These are phyloP conservation scores for Limnephilus auricula DNA, from an alignment of 2,888 invertebrate species.

Conservation along the genomic window DNA sequence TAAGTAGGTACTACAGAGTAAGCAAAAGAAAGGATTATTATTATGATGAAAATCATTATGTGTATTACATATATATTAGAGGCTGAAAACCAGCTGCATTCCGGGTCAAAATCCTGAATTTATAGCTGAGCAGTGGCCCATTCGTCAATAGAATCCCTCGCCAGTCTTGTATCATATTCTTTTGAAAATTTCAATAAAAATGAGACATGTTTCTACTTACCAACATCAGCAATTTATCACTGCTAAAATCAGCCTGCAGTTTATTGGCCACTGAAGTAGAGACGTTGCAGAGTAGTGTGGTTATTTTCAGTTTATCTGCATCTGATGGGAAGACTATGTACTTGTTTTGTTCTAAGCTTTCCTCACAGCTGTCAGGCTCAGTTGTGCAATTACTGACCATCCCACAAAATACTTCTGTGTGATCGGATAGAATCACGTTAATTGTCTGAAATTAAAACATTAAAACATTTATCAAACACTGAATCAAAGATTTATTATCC, in stretches of 20 bases:
- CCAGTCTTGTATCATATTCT: too few species aligned
- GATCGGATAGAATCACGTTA: conserved; percentile 71
- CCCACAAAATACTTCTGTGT: conserved; percentile 71
- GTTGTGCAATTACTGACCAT: conserved; percentile 67
- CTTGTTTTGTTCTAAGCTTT: conserved; percentile 44
- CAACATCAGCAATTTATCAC: conserved; percentile 56
- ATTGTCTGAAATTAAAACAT: conserved; percentile 70
- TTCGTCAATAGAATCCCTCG: too few species aligned
- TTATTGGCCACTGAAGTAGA: conserved; percentile 53
- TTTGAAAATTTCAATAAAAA: too few species aligned
- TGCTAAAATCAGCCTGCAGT: conserved; percentile 54
- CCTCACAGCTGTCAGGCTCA: conserved; percentile 39
- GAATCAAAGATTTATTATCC: background rate
- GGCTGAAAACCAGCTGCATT: too few species aligned
- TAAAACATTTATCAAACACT: background rate
- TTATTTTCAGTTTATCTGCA: conserved; percentile 48
- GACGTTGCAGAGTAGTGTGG: conserved; percentile 56
- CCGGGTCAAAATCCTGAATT: too few species aligned
- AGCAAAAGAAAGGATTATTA: too few species aligned
- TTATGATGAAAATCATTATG: too few species aligned
- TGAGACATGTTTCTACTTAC: background rate
- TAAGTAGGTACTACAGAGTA: too few species aligned
- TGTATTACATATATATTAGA: too few species aligned
- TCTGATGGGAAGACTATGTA: conserved; percentile 58
- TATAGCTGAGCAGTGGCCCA: too few species aligned